Conservation (phyloP, 64 coral and sea anemone genomes). For the Actinia tenebrosa region DNA sequence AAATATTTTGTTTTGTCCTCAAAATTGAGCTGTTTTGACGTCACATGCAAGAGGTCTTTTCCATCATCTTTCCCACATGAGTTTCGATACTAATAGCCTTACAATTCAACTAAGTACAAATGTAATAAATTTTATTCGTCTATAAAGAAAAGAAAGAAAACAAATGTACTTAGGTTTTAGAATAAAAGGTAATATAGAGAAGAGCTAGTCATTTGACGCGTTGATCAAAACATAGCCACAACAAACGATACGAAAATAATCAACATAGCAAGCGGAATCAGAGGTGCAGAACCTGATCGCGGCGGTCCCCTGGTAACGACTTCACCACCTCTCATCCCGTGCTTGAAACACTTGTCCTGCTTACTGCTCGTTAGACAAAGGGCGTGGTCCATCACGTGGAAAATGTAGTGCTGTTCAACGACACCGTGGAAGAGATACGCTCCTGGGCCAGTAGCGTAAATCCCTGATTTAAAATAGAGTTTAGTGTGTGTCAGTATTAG, state of each 20-base stretch:
- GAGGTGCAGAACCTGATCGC: not conserved
- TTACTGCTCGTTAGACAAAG: constrained; percentile 75
- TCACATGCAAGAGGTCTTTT: too few relatives aligned
- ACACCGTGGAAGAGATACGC: constrained; percentile 84
- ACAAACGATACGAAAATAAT: not conserved
- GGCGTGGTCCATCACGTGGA: constrained; percentile 98
- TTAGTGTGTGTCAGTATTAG: too few relatives aligned
- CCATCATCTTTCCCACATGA: too few relatives aligned
- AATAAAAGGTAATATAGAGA: too few relatives aligned
- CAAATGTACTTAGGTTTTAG: too few relatives aligned
- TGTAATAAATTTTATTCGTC: too few relatives aligned
- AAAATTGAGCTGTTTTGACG: too few relatives aligned
- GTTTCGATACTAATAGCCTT: too few relatives aligned
- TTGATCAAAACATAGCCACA: not conserved
- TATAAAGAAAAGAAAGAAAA: too few relatives aligned
- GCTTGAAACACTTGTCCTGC: constrained; percentile 55
- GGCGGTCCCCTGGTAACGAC: not conserved
- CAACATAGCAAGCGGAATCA: not conserved
- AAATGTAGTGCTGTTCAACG: constrained; percentile 85
- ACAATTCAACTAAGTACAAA: too few relatives aligned
- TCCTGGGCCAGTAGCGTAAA: constrained; percentile 86
- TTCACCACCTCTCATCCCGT: constrained; percentile 42
- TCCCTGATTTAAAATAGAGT: constrained; percentile 24
- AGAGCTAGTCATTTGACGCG: not conserved
- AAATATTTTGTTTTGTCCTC: too few relatives aligned